These are phyloP conservation scores for Adelges cooleyi DNA, from an alignment of 1,140 invertebrate genomes.

Conservation along the genomic window DNA sequence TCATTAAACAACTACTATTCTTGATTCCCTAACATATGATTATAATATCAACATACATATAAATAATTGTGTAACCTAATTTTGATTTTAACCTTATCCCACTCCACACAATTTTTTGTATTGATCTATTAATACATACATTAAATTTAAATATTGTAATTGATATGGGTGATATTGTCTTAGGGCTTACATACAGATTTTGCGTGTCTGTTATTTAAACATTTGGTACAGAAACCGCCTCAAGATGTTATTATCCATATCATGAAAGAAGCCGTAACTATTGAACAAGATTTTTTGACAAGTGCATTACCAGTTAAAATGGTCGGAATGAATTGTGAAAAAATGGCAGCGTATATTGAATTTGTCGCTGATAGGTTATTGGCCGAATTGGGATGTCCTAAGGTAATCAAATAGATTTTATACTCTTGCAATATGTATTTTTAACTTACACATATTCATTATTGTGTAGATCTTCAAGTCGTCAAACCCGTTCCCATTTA, in stretches of 20 bases:
- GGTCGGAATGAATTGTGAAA: slow-evolving; percentile 93
- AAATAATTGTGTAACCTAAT: too few species aligned
- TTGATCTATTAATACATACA: too few species aligned
- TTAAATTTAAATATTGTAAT: too few species aligned
- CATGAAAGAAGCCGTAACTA: slow-evolving; percentile 82
- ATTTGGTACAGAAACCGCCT: slow-evolving; percentile 84
- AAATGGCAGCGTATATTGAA: slow-evolving; percentile 97
- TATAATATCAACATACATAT: too few species aligned
- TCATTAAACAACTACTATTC: not conserved
- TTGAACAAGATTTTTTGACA: slow-evolving; percentile 97
- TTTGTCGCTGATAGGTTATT: slow-evolving; percentile 95
- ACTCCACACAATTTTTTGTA: too few species aligned
- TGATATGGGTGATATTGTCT: too few species aligned
- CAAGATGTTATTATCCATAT: slow-evolving; percentile 67
- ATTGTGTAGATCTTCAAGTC: slow-evolving; percentile 76
- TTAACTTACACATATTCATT: slow-evolving; percentile 36
- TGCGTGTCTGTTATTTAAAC: slow-evolving; percentile 93
- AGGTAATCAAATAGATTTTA: slow-evolving; percentile 44
- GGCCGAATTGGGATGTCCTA: slow-evolving; percentile 73
- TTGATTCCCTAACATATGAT: too few species aligned
- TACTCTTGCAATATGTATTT: not conserved
- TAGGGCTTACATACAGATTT: slow-evolving; percentile 97
- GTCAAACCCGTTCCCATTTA: slow-evolving; percentile 97
- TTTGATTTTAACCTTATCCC: too few species aligned
- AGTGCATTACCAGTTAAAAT: slow-evolving; percentile 86